phyloP scores from a whole-genome alignment of 2,888 invertebrate genomes.

The Noctua pronuba region DNA sequence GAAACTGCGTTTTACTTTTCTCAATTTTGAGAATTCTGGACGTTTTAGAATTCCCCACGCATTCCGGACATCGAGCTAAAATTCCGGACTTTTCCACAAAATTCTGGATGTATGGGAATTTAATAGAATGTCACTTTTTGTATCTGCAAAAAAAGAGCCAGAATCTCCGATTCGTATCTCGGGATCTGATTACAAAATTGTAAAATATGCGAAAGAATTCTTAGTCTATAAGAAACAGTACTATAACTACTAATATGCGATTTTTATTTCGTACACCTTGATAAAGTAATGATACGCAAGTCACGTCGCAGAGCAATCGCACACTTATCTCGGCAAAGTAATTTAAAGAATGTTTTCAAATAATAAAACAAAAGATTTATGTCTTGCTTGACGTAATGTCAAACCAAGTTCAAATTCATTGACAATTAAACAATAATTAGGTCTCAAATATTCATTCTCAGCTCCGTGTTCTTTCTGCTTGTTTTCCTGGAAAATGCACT shows the following conservation, averaged over 20 bases:
- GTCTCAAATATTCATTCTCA: constrained; percentile 14
- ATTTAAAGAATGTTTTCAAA: constrained; percentile 29
- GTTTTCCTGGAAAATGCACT: constrained; percentile 10
- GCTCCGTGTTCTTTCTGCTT: neutral
- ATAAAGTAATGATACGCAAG: constrained; percentile 24
- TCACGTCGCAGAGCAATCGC: constrained; percentile 33
- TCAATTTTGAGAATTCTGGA: too few species aligned
- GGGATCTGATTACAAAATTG: neutral
- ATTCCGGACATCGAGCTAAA: neutral
- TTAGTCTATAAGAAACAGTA: neutral
- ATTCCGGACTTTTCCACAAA: neutral
- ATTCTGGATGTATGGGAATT: neutral
- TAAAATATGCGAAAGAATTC: constrained; percentile 2
- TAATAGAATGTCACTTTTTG: neutral
- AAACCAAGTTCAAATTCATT: constrained; percentile 49
- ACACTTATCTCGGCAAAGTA: constrained; percentile 3
- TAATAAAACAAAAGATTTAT: constrained; percentile 16
- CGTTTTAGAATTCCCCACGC: too few species aligned
- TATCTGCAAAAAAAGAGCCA: neutral
- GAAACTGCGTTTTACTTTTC: too few species aligned
- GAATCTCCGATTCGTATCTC: neutral
- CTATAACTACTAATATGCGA: neutral
- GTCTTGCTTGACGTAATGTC: constrained; percentile 1
- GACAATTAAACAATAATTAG: constrained; percentile 19
- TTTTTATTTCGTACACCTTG: constrained; percentile 1